phyloP scores from a whole-genome alignment of 2,888 invertebrate species.

The Leptogaster cylindrica region DNA sequence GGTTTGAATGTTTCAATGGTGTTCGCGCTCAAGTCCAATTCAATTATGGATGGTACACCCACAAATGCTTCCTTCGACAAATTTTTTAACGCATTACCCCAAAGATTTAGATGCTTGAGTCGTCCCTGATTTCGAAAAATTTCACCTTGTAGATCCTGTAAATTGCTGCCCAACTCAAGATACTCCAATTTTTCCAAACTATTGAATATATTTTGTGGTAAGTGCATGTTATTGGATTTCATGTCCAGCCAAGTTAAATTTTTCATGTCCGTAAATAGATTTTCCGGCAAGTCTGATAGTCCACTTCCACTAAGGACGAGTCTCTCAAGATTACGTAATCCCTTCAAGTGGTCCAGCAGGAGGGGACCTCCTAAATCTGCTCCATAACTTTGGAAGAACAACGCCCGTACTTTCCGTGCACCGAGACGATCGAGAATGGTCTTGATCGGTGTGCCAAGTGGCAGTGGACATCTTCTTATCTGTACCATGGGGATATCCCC shows the following conservation, averaged over 20 bases:
- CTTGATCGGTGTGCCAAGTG: slow-evolving; percentile 61
- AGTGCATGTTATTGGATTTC: slow-evolving; percentile 66
- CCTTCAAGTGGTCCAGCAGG: slow-evolving; percentile 66
- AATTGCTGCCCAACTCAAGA: slow-evolving; percentile 73
- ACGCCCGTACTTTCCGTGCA: slow-evolving; percentile 56
- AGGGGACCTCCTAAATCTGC: slow-evolving; percentile 64
- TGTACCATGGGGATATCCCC: slow-evolving; percentile 55
- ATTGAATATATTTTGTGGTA: slow-evolving; percentile 67
- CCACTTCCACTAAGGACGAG: slow-evolving; percentile 69
- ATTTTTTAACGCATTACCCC: slow-evolving; percentile 72
- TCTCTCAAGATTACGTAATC: slow-evolving; percentile 65
- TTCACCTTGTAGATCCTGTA: slow-evolving; percentile 67
- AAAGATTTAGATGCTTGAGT: slow-evolving; percentile 70
- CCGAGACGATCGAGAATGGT: slow-evolving; percentile 58
- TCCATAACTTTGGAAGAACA: slow-evolving; percentile 65
- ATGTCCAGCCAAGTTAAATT: slow-evolving; percentile 72
- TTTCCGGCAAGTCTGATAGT: slow-evolving; percentile 67
- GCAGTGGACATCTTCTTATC: slow-evolving; percentile 59
- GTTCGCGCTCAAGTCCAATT: slow-evolving; percentile 74
- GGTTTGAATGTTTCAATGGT: slow-evolving; percentile 68
- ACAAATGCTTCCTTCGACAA: slow-evolving; percentile 70
- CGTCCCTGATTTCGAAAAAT: slow-evolving; percentile 69
- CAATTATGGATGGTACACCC: slow-evolving; percentile 68
- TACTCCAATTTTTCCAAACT: slow-evolving; percentile 66
- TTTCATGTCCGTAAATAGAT: slow-evolving; percentile 68